phyloP scores from a whole-genome alignment of 2,888 invertebrate genomes.

The Pomacea canaliculata region DNA sequence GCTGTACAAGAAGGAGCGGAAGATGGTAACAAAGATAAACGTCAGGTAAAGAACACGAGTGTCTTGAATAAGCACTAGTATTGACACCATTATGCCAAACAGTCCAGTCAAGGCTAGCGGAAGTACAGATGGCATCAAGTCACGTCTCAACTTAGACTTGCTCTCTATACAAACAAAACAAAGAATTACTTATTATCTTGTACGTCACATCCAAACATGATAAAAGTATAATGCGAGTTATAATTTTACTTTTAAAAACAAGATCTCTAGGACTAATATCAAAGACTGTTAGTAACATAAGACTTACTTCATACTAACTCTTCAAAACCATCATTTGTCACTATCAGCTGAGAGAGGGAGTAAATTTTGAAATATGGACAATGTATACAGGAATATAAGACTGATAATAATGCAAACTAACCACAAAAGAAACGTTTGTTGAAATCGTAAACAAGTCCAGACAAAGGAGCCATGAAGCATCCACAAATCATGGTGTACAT shows the following conservation, averaged over 20 bases:
- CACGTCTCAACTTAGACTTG: slow-evolving; percentile 34
- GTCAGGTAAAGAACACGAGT: slow-evolving; percentile 19
- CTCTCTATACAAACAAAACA: slow-evolving; percentile 33
- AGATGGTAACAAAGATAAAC: slow-evolving; percentile 48
- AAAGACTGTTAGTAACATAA: too few relatives aligned
- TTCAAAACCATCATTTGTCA: too few relatives aligned
- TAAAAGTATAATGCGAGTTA: too few relatives aligned
- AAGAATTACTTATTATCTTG: neutral
- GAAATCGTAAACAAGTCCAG: slow-evolving; percentile 52
- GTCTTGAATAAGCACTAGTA: slow-evolving; percentile 22
- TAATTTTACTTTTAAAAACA: too few relatives aligned
- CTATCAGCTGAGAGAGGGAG: too few relatives aligned
- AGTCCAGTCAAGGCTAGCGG: slow-evolving; percentile 43
- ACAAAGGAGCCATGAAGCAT: slow-evolving; percentile 46
- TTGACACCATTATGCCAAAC: slow-evolving; percentile 36
- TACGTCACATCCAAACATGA: neutral
- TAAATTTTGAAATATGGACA: too few relatives aligned
- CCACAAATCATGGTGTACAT: slow-evolving; percentile 54
- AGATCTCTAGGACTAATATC: too few relatives aligned
- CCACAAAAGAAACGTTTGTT: slow-evolving; percentile 35
- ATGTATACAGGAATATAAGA: too few relatives aligned
- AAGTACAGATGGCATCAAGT: slow-evolving; percentile 47
- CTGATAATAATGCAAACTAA: slow-evolving; percentile 15
- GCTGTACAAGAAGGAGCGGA: slow-evolving; percentile 51
- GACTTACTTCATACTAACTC: too few relatives aligned